These are phyloP conservation scores for Agrilus cyanescens DNA, from an alignment of 2,888 invertebrate genomes.

Conservation along the genomic window DNA sequence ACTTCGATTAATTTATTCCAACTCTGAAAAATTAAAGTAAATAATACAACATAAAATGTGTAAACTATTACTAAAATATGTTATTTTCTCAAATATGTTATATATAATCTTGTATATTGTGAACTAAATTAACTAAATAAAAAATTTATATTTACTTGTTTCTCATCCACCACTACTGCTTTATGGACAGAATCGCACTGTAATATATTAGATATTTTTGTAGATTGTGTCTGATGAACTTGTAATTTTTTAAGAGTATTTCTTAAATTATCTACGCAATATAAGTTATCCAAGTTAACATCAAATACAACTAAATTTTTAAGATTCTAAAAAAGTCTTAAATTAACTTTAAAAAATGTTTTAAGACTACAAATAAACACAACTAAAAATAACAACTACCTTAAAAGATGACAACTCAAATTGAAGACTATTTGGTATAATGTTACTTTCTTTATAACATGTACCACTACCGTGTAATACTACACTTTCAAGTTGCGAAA, in stretches of 20 bases:
- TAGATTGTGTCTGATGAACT: slow-evolving; percentile 54
- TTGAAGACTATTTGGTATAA: slow-evolving; percentile 64
- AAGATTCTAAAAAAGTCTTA: slow-evolving; percentile 36
- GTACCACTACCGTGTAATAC: slow-evolving; percentile 54
- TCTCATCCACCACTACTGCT: slow-evolving; percentile 30
- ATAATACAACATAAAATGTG: background rate
- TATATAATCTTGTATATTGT: too few relatives aligned
- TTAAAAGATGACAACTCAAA: slow-evolving; percentile 82
- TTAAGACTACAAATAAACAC: background rate
- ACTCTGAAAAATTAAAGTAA: slow-evolving; percentile 37
- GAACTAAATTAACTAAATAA: too few relatives aligned
- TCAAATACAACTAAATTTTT: slow-evolving; percentile 56
- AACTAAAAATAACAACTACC: slow-evolving; percentile 22
- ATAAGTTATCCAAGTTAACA: slow-evolving; percentile 56
- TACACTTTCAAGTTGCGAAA: slow-evolving; percentile 59
- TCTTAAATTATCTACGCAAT: slow-evolving; percentile 44
- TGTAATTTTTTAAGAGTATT: slow-evolving; percentile 52
- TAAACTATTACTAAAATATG: background rate
- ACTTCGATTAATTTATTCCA: slow-evolving; percentile 60
- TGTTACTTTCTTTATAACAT: slow-evolving; percentile 69
- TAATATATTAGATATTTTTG: slow-evolving; percentile 63
- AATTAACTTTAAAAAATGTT: slow-evolving; percentile 5
- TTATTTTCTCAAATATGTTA: too few relatives aligned
- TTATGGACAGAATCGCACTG: slow-evolving; percentile 79
- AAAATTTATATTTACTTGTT: slow-evolving; percentile 25